These are phyloP conservation scores for Theodoxus fluviatilis DNA, from an alignment of 2,888 invertebrate genomes.

Conservation along the genomic window DNA sequence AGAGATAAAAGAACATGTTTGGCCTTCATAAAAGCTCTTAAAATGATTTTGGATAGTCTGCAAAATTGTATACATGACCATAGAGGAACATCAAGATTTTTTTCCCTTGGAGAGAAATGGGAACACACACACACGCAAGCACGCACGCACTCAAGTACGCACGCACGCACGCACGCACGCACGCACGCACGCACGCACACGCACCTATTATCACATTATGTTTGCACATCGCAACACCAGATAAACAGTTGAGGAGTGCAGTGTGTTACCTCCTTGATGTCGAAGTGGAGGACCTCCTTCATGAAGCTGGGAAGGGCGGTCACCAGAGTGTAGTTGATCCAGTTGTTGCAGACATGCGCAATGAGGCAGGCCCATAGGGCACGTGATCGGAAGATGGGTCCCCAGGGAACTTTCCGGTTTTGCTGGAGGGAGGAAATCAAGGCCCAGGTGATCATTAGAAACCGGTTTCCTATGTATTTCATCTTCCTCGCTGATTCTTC, in stretches of 20 bases:
- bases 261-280: constrained; percentile 49
- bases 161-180: no score
- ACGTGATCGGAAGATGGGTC: constrained; percentile 63
- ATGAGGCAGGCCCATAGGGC: constrained; percentile 67
- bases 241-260: neutral
- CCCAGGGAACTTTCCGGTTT: constrained; percentile 59
- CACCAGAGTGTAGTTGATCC: constrained; percentile 60
- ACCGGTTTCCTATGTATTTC: no score
- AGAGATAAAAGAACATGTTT: no score
- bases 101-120: no score
- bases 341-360: constrained; percentile 68
- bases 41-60: no score
- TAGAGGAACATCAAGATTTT: no score
- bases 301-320: constrained; percentile 56
- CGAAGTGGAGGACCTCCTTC: constrained; percentile 55
- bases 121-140: no score
- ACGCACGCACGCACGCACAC: neutral
- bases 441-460: neutral
- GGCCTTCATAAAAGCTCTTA: no score
- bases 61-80: no score
- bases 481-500: neutral
- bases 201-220: neutral
- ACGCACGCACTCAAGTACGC: no score
- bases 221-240: no score
- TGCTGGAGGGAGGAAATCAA: neutral